phyloP scores from a whole-genome alignment of 2,797 vertebrate genomes.

The Anableps anableps region DNA sequence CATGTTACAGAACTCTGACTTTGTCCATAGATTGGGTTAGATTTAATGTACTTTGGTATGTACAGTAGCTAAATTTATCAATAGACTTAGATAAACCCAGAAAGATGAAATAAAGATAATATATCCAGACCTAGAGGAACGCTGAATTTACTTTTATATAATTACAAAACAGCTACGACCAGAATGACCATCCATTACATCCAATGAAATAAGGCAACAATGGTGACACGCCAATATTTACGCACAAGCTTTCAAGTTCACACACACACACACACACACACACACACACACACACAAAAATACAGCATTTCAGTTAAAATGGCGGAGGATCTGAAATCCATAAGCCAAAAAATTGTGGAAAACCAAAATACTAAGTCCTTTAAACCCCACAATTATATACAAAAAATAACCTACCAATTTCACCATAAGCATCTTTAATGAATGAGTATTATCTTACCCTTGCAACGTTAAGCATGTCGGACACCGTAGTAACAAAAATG shows the following conservation, averaged over 20 bases:
- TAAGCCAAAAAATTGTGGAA: constrained; percentile 53
- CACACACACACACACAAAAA: constrained; percentile 41
- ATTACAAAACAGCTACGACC: constrained; percentile 34
- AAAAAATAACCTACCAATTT: constrained; percentile 52
- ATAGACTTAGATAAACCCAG: background rate
- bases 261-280: constrained; percentile 25
- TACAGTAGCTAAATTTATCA: background rate
- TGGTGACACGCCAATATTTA: constrained; percentile 47
- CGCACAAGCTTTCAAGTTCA: constrained; percentile 28
- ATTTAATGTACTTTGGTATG: background rate
- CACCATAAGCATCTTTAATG: constrained; percentile 44
- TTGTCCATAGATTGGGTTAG: background rate
- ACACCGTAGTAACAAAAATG: constrained; percentile 23
- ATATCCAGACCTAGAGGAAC: background rate
- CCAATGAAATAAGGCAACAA: constrained; percentile 40
- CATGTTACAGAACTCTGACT: background rate
- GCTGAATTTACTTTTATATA: background rate
- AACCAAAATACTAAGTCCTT: constrained; percentile 46
- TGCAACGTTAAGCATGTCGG: constrained; percentile 14
- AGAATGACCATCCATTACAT: constrained; percentile 50
- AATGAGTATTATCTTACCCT: constrained; percentile 51
- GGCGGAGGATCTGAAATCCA: constrained; percentile 74
- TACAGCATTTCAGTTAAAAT: constrained; percentile 78
- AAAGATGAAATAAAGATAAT: background rate
- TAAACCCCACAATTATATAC: constrained; percentile 40